phyloP scores from a whole-genome alignment of 2,888 invertebrate species.

The Eupithecia exiguata region DNA sequence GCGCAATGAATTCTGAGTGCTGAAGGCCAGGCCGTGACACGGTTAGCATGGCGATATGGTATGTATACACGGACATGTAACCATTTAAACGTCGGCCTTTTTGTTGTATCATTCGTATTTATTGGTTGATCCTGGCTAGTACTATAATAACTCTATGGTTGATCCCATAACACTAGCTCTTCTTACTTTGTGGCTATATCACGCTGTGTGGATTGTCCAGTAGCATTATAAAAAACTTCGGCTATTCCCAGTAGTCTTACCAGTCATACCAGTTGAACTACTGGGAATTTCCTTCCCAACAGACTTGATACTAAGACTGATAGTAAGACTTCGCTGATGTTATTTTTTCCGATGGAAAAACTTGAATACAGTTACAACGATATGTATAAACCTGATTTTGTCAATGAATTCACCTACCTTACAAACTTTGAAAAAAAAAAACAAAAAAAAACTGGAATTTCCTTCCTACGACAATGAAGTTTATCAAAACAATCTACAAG shows the following conservation, averaged over 20 bases:
- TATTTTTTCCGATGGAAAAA: too few relatives aligned
- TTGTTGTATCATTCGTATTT: not conserved
- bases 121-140: not conserved
- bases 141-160: too few relatives aligned
- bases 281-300: too few relatives aligned
- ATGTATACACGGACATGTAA: constrained; percentile 49
- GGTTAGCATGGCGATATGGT: constrained; percentile 53
- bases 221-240: not conserved
- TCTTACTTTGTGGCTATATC: not conserved
- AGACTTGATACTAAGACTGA: too few relatives aligned
- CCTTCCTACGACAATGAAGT: not conserved
- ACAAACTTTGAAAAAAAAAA: too few relatives aligned
- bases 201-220: too few relatives aligned
- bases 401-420: too few relatives aligned
- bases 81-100: constrained; percentile 35
- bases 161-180: not conserved
- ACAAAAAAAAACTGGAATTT: too few relatives aligned
- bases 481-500: not conserved
- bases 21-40: constrained; percentile 72
- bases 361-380: not conserved
- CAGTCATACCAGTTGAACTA: too few relatives aligned
- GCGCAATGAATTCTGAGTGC: constrained; percentile 60
- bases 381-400: not conserved
- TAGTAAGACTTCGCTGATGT: too few relatives aligned
- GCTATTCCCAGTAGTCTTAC: too few relatives aligned